Evolutionary conservation across 2,888 invertebrate species (phyloP).

Genomic region (Anaspis maculata): DNA sequence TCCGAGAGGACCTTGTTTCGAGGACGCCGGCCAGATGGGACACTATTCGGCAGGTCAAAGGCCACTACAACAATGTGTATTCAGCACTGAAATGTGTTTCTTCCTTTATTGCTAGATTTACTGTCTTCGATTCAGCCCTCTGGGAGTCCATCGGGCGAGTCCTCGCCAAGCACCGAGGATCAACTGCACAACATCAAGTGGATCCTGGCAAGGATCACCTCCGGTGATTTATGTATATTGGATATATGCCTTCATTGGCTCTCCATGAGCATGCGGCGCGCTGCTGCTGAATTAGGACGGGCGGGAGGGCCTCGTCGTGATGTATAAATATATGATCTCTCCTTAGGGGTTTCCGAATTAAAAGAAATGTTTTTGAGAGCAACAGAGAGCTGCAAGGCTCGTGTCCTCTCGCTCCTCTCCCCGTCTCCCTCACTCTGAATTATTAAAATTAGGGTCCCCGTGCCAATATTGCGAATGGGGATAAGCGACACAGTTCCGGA

Average conservation of each 20-base stretch:
- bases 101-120: conserved; percentile 28
- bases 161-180: conserved; percentile 10
- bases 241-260: not conserved
- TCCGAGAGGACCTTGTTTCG: not conserved
- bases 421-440: no score
- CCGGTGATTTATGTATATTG: conserved; percentile 11
- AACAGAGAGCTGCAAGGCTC: no score
- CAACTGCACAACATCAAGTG: conserved; percentile 7
- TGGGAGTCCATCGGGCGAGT: conserved; percentile 7
- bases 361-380: no score
- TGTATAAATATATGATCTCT: no score
- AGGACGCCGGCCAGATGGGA: conserved; percentile 1
- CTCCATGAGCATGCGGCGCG: no score
- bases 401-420: no score
- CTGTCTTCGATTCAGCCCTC: conserved; percentile 9
- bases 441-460: not conserved
- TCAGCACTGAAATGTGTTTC: conserved; percentile 27
- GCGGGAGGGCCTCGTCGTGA: no score
- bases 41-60: conserved; percentile 12
- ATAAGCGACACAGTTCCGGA: no score
- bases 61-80: conserved; percentile 19
- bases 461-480: not conserved
- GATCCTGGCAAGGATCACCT: conserved; percentile 5
- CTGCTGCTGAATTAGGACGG: no score
- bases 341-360: no score